Evolutionary conservation across 2,888 invertebrate genomes (phyloP).

Genomic region (Vanessa cardui): DNA sequence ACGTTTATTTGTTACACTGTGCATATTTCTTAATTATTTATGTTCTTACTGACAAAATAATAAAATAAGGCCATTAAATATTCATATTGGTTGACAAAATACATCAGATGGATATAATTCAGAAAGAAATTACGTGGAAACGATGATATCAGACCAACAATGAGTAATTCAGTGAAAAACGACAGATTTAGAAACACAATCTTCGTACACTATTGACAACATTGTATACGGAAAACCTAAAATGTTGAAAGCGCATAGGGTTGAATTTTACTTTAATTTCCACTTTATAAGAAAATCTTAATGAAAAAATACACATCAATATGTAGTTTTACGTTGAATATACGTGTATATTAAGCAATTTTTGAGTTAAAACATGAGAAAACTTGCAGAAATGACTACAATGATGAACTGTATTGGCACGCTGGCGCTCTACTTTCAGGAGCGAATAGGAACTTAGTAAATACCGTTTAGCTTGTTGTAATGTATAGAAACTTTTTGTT

Average conservation of each 20-base stretch:
- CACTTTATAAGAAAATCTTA: not conserved
- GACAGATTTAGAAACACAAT: conserved; percentile 37
- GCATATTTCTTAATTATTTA: too few species aligned
- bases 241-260: not conserved
- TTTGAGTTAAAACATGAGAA: conserved; percentile 22
- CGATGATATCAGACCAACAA: conserved; percentile 13
- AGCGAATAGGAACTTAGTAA: conserved; percentile 47
- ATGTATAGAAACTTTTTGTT: conserved; percentile 46
- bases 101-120: too few species aligned
- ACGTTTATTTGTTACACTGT: too few species aligned
- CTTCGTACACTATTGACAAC: conserved; percentile 38
- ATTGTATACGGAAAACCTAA: conserved; percentile 25
- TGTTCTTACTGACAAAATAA: too few species aligned
- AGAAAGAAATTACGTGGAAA: not conserved
- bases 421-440: conserved; percentile 59
- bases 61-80: too few species aligned
- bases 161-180: conserved; percentile 34
- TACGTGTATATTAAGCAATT: not conserved
- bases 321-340: not conserved
- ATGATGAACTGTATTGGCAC: conserved; percentile 54
- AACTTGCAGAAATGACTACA: conserved; percentile 41
- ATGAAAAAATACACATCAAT: not conserved
- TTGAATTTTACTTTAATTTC: not conserved
- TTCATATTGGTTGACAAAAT: too few species aligned
- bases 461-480: conserved; percentile 47